phyloP scores from a whole-genome alignment of 2,888 invertebrate genomes.

The Andrena chrysosceles region DNA sequence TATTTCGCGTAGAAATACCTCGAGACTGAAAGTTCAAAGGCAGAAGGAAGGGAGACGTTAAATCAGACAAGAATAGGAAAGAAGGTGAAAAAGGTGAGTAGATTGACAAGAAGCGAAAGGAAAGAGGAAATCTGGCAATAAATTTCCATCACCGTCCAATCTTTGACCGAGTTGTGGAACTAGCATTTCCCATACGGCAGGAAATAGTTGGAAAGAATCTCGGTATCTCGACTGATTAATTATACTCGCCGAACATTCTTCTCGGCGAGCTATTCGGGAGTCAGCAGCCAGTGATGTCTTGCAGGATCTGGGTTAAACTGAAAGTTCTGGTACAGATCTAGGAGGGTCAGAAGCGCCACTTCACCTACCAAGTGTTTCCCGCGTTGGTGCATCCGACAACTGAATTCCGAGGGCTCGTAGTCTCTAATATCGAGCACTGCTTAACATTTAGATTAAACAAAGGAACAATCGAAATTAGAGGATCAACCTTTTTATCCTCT shows the following conservation, averaged over 20 bases:
- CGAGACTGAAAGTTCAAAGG: conserved; percentile 13
- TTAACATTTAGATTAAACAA: neutral
- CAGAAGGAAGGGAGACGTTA: neutral
- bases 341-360: neutral
- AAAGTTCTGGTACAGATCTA: neutral
- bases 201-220: conserved; percentile 16
- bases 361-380: conserved; percentile 25
- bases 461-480: too few relatives aligned
- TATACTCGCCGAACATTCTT: conserved; percentile 10
- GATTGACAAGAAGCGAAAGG: neutral
- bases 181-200: neutral
- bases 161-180: neutral
- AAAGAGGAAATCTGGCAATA: neutral
- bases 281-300: neutral
- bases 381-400: conserved; percentile 16
- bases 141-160: neutral
- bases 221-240: conserved; percentile 21
- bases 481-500: too few relatives aligned
- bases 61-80: neutral
- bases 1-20: conserved; percentile 51
- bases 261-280: conserved; percentile 10
- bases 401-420: neutral
- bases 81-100: too few relatives aligned
- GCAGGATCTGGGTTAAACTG: conserved; percentile 17
- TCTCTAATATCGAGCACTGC: neutral